Conservation (phyloP, 2,888 invertebrate genomes). For the Lasioglossum oenotherae region DNA sequence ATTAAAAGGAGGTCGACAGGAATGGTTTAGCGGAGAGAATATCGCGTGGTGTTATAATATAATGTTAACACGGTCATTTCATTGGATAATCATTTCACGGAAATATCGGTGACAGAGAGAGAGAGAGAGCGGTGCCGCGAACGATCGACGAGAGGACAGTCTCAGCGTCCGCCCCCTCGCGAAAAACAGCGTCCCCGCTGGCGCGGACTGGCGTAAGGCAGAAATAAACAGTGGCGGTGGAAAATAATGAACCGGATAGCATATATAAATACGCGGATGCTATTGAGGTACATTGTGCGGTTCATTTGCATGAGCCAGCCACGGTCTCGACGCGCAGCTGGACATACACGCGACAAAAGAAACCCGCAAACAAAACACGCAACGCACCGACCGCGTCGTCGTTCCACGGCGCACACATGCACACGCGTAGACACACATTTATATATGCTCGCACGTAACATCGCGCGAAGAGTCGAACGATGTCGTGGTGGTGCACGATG, state of each 20-base stretch:
- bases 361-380: slow-evolving; percentile 78
- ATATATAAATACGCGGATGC: slow-evolving; percentile 71
- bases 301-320: slow-evolving; percentile 77
- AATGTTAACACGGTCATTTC: neutral
- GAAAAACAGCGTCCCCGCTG: slow-evolving; percentile 39
- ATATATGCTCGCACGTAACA: neutral
- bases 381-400: slow-evolving; percentile 46
- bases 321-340: slow-evolving; percentile 76
- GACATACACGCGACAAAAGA: slow-evolving; percentile 78
- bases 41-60: neutral
- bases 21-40: neutral
- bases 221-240: slow-evolving; percentile 73
- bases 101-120: neutral
- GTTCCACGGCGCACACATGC: neutral
- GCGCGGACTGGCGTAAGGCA: slow-evolving; percentile 42
- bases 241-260: slow-evolving; percentile 74
- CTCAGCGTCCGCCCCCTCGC: slow-evolving; percentile 9
- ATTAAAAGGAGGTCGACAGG: neutral
- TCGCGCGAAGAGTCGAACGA: slow-evolving; percentile 30
- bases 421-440: neutral
- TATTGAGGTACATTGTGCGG: slow-evolving; percentile 73
- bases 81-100: neutral
- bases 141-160: slow-evolving; percentile 53
- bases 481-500: slow-evolving; percentile 31
- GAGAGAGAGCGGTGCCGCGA: slow-evolving; percentile 5